Conservation (phyloP, 92 coral and sea anemone species). For the Epizoanthus rinbou region DNA sequence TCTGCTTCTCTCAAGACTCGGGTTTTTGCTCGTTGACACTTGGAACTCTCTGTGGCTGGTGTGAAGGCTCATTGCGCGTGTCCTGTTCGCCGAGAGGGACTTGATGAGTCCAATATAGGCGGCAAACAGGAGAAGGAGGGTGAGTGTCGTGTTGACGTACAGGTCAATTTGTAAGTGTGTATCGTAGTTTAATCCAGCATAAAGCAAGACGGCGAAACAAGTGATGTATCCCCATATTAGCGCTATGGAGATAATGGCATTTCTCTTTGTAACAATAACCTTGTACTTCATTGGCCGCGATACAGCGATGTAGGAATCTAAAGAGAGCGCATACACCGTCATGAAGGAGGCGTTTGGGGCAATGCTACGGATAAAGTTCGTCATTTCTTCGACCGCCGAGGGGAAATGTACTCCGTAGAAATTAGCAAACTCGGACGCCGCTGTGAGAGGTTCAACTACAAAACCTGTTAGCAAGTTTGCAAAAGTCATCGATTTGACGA, state of each 20-base stretch:
- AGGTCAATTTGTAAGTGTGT: slow-evolving; percentile 48
- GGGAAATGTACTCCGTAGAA: slow-evolving; percentile 1
- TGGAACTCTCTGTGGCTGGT: slow-evolving; percentile 5
- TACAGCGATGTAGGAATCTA: slow-evolving; percentile 58
- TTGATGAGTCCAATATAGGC: slow-evolving; percentile 55
- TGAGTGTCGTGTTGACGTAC: slow-evolving; percentile 56
- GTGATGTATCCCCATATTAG: slow-evolving; percentile 55
- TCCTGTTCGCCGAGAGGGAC: slow-evolving; percentile 29
- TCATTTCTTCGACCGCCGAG: slow-evolving; percentile 4
- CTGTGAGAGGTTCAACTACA: slow-evolving; percentile 53
- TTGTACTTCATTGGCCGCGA: slow-evolving; percentile 59
- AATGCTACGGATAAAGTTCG: slow-evolving; percentile 41
- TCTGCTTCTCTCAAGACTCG: slow-evolving; percentile 48
- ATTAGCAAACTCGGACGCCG: slow-evolving; percentile 28
- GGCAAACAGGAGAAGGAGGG: slow-evolving; percentile 33
- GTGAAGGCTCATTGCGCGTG: slow-evolving; percentile 36
- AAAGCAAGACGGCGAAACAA: slow-evolving; percentile 49
- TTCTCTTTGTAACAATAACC: slow-evolving; percentile 41
- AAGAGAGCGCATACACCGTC: slow-evolving; percentile 63
- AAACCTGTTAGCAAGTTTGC: slow-evolving; percentile 63
- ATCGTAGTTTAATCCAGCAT: slow-evolving; percentile 35
- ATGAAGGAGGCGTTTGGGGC: slow-evolving; percentile 62
- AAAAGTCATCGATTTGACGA: slow-evolving; percentile 60
- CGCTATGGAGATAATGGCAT: slow-evolving; percentile 40
- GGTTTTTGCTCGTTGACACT: slow-evolving; percentile 20